Conservation (phyloP, 2,797 vertebrate species). For the Phoebastria nigripes region DNA sequence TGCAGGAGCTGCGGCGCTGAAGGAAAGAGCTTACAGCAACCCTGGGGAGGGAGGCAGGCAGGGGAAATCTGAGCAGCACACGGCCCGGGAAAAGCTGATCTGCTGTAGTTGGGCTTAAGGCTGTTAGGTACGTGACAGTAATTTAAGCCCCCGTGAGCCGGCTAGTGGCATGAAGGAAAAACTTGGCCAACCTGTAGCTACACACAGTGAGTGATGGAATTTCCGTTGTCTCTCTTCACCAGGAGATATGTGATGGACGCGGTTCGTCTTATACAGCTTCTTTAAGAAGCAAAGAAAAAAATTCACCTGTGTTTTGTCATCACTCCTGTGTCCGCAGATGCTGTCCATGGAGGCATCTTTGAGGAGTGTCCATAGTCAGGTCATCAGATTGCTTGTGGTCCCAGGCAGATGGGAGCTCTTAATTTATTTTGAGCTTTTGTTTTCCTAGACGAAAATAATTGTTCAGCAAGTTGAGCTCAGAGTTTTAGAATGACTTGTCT, state of each 20-base stretch:
- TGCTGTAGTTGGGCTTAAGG: background rate
- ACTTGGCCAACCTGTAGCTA: background rate
- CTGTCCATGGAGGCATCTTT: background rate
- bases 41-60: background rate
- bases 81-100: fast-evolving
- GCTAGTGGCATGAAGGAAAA: background rate
- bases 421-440: slow-evolving; percentile 49
- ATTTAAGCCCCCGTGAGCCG: background rate
- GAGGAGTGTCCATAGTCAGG: background rate
- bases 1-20: fast-evolving
- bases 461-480: slow-evolving; percentile 26
- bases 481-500: slow-evolving; percentile 36
- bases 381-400: background rate
- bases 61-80: background rate
- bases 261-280: background rate
- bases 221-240: background rate
- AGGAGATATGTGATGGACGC: fast-evolving
- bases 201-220: background rate
- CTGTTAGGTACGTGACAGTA: background rate
- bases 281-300: background rate
- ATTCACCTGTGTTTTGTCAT: background rate
- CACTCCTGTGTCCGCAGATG: background rate
- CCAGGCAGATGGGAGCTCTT: background rate
- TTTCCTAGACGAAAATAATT: slow-evolving; percentile 29
- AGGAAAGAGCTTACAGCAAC: background rate